These are phyloP conservation scores for Hiodon alosoides DNA, from an alignment of 2,113 vertebrate genomes.

Conservation along the genomic window DNA sequence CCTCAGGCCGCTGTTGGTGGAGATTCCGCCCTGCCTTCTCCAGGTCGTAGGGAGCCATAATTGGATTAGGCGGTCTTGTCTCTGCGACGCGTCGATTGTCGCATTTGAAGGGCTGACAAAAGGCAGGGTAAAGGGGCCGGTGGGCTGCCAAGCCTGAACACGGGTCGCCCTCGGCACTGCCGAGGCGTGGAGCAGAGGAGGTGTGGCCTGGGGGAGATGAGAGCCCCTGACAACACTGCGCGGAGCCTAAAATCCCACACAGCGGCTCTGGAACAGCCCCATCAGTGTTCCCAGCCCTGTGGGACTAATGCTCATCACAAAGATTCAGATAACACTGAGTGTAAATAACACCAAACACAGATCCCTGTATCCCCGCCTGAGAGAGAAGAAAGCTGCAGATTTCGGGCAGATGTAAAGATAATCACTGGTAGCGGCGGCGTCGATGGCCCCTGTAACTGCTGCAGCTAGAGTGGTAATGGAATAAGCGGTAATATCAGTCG, in stretches of 20 bases:
- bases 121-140: constrained; percentile 56
- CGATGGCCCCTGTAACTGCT: constrained; percentile 38
- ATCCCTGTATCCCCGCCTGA: constrained; percentile 60
- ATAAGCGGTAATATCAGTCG: constrained; percentile 30
- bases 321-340: constrained; percentile 65
- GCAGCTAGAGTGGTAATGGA: constrained; percentile 55
- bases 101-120: constrained; percentile 64
- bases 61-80: constrained; percentile 83
- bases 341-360: constrained; percentile 63
- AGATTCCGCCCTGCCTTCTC: constrained; percentile 67
- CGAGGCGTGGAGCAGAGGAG: constrained; percentile 34
- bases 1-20: constrained; percentile 67
- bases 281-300: constrained; percentile 57
- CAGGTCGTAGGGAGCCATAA: constrained; percentile 79
- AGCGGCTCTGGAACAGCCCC: constrained; percentile 55
- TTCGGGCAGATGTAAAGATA: not conserved
- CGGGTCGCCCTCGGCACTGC: constrained; percentile 45
- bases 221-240: constrained; percentile 20
- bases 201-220: constrained; percentile 11
- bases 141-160: constrained; percentile 42
- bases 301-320: constrained; percentile 63
- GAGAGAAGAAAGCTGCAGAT: constrained; percentile 36
- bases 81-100: constrained; percentile 72
- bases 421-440: not conserved
- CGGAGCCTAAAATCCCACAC: constrained; percentile 34